These are phyloP conservation scores for Trypoxylon attenuatum DNA, from an alignment of 2,888 invertebrate genomes.

Conservation along the genomic window DNA sequence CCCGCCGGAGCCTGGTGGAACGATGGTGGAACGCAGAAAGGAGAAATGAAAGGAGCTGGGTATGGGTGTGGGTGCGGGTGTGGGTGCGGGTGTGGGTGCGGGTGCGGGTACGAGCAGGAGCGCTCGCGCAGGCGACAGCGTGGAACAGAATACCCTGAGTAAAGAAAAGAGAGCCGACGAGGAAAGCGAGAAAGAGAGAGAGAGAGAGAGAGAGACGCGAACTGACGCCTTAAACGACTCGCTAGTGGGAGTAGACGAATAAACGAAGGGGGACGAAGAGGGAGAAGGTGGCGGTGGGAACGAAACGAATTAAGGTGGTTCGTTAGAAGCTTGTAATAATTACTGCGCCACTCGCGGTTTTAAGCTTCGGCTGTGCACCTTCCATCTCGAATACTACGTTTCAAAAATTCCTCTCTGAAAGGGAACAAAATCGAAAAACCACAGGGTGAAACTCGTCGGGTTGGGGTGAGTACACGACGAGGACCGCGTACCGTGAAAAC, in stretches of 20 bases:
- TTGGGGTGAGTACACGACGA: no score
- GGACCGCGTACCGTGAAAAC: no score
- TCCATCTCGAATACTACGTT: background rate
- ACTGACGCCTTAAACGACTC: no score
- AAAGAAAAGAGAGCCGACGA: background rate
- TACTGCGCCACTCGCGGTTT: constrained; percentile 36
- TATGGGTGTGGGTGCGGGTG: background rate
- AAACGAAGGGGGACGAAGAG: background rate
- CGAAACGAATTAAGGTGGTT: constrained; percentile 36
- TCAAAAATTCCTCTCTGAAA: constrained; percentile 5
- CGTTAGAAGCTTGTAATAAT: constrained; percentile 55
- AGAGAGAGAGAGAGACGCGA: background rate
- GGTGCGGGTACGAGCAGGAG: no score
- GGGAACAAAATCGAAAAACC: background rate
- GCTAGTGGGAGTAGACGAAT: no score
- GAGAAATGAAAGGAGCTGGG: background rate
- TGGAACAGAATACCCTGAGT: no score
- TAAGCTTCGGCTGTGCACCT: constrained; percentile 9
- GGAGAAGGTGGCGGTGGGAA: background rate
- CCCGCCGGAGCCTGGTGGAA: background rate
- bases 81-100: no score
- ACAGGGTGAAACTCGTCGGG: background rate
- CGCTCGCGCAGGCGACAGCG: no score
- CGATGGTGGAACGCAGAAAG: background rate
- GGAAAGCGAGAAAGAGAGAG: background rate